Conservation (phyloP, 2,888 invertebrate genomes). For the Epistrophe eligans region DNA sequence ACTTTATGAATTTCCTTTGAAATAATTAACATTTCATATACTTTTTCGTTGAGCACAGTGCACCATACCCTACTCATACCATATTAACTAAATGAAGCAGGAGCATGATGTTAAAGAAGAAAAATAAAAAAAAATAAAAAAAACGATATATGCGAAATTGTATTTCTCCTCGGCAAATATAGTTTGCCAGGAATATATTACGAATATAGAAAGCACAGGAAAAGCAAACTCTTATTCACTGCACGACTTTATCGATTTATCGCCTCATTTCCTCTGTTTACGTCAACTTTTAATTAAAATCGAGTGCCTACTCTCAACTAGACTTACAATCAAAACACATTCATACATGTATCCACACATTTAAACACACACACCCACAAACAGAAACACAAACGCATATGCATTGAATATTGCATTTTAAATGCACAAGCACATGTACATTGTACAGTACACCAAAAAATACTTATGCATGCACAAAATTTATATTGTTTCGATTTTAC, state of each 20-base stretch:
- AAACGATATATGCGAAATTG: slow-evolving; percentile 27
- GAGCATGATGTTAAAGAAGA: slow-evolving; percentile 2
- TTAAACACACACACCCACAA: background rate
- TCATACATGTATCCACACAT: background rate
- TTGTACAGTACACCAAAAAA: slow-evolving; percentile 21
- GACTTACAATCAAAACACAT: slow-evolving; percentile 25
- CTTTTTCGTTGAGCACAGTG: slow-evolving; percentile 14
- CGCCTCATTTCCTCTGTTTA: slow-evolving; percentile 76
- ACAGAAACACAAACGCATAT: slow-evolving; percentile 1
- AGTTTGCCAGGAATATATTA: slow-evolving; percentile 36
- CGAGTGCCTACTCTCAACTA: slow-evolving; percentile 60
- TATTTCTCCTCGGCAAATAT: slow-evolving; percentile 29
- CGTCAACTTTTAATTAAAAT: slow-evolving; percentile 76
- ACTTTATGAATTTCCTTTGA: slow-evolving; percentile 74
- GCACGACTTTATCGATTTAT: slow-evolving; percentile 75
- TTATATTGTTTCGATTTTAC: slow-evolving; percentile 74
- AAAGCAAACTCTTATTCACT: slow-evolving; percentile 58
- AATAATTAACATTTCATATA: slow-evolving; percentile 68
- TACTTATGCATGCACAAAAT: slow-evolving; percentile 68
- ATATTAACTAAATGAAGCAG: slow-evolving; percentile 7
- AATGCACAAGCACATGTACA: background rate
- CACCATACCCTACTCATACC: background rate
- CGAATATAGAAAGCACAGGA: slow-evolving; percentile 30
- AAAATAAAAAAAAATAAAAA: slow-evolving; percentile 5
- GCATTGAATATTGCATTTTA: slow-evolving; percentile 3